A percentile compares a stretch with the other conserved stretches of the same genome.
These are phyloP conservation scores for Catharus bicknelli DNA, from an alignment of 2,113 vertebrate genomes.

Conservation along the genomic window DNA sequence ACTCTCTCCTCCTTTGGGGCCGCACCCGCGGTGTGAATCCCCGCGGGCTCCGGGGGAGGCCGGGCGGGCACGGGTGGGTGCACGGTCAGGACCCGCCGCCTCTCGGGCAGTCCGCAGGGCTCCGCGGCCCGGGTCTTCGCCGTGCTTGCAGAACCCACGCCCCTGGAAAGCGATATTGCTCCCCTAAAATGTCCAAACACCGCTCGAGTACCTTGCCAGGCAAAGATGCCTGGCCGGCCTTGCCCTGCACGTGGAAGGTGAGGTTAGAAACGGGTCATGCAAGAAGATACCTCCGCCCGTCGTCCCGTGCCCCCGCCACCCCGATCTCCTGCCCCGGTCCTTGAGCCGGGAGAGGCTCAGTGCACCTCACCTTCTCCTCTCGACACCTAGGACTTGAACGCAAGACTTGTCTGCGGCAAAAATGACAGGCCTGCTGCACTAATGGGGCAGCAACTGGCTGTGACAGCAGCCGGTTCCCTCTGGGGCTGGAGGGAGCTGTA, in stretches of 20 bases:
- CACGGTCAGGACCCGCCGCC: neutral
- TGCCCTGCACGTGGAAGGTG: neutral
- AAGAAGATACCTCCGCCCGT: neutral
- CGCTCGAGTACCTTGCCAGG: neutral
- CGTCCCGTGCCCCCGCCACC: fast-evolving
- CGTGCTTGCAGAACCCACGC: neutral
- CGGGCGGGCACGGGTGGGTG: neutral
- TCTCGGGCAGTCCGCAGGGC: neutral
- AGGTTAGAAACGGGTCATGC: neutral
- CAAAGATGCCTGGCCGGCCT: neutral
- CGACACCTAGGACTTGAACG: neutral
- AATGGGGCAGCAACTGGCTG: neutral
- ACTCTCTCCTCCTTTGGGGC: neutral
- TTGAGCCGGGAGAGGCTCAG: neutral
- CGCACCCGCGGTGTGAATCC: too few relatives aligned
- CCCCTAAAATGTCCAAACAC: neutral
- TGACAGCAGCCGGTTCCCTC: neutral
- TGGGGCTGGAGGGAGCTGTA: neutral
- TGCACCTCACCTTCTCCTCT: neutral
- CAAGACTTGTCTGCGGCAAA: neutral
- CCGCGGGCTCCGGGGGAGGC: neutral
- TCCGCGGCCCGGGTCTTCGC: neutral
- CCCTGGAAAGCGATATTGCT: neutral
- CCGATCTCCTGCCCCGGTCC: neutral
- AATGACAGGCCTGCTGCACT: neutral